These are phyloP conservation scores for Chirona hameri DNA, from an alignment of 2,888 invertebrate genomes.

Conservation along the genomic window DNA sequence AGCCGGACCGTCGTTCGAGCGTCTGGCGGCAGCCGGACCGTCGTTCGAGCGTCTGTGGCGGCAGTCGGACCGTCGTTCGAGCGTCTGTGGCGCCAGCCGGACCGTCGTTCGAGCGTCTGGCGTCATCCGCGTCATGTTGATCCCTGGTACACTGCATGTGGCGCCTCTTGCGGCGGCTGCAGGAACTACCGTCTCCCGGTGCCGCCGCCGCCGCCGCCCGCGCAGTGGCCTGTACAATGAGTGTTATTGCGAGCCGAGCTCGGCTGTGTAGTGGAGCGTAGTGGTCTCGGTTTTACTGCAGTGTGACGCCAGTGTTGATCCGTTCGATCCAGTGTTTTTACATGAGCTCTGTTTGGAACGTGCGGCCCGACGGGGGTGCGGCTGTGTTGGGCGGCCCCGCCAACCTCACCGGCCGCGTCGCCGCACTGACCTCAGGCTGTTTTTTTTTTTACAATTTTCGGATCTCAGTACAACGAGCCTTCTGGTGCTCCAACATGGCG, in stretches of 20 bases:
- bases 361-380: not conserved
- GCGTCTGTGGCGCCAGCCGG: not conserved
- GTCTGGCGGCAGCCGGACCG: not conserved
- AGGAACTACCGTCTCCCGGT: no score
- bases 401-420: no score
- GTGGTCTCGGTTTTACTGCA: not conserved
- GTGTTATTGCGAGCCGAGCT: not conserved
- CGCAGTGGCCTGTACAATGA: not conserved
- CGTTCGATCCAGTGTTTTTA: not conserved
- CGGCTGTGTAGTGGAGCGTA: no score
- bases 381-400: not conserved
- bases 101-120: no score
- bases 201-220: not conserved
- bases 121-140: no score
- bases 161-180: no score
- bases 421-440: no score
- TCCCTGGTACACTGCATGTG: no score
- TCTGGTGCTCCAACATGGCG: no score
- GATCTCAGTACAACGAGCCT: constrained; percentile 1
- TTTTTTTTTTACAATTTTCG: not conserved
- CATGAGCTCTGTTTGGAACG: not conserved
- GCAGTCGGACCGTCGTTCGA: not conserved
- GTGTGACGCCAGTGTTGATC: not conserved
- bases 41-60: not conserved
- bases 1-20: not conserved